Percentiles rank a stretch among this genome's conserved stretches.
These are phyloP conservation scores for Myiothlypis coronata DNA, from an alignment of 2,797 vertebrate genomes.

Conservation along the genomic window DNA sequence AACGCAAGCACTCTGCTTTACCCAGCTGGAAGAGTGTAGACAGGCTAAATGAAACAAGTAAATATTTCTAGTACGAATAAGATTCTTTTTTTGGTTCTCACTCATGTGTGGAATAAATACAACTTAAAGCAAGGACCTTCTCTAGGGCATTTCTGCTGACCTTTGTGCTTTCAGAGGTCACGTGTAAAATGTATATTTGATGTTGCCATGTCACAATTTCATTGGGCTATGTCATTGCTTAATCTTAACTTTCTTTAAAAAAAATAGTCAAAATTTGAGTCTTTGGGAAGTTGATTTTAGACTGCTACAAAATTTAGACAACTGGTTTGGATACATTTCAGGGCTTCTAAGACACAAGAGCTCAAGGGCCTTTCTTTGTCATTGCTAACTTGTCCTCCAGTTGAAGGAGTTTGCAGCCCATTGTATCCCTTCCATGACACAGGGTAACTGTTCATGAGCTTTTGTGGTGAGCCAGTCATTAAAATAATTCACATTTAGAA, in stretches of 20 bases:
- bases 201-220: background rate
- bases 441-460: background rate
- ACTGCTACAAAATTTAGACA: background rate
- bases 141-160: background rate
- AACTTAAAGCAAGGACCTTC: background rate
- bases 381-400: background rate
- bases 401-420: background rate
- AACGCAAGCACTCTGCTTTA: slow-evolving; percentile 74
- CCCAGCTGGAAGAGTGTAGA: slow-evolving; percentile 89
- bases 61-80: slow-evolving; percentile 41
- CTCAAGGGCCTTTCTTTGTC: background rate
- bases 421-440: background rate
- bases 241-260: background rate
- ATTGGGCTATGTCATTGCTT: background rate
- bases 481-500: background rate
- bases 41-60: slow-evolving; percentile 87
- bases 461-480: background rate
- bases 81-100: background rate
- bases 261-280: background rate
- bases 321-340: background rate
- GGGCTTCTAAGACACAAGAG: background rate
- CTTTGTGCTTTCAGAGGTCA: background rate
- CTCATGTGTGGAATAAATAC: background rate
- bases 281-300: background rate
- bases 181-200: background rate